These are phyloP conservation scores for Helicolenus hilgendorfi DNA, from an alignment of 2,797 vertebrate genomes.

Conservation along the genomic window DNA sequence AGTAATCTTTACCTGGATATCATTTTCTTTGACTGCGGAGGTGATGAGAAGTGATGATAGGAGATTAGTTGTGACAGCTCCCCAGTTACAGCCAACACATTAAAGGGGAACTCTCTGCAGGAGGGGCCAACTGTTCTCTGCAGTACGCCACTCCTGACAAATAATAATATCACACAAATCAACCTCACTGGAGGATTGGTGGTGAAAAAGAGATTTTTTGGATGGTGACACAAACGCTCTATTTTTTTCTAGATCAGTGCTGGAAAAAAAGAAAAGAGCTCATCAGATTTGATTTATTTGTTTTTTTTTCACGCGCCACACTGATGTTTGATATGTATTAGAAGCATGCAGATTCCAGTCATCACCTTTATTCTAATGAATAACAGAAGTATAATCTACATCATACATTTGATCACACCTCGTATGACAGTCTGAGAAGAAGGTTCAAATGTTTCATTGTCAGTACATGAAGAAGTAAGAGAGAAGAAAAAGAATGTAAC, in stretches of 20 bases:
- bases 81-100: slow-evolving; percentile 54
- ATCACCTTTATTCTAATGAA: not conserved
- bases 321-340: not conserved
- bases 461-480: not conserved
- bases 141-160: slow-evolving; percentile 23
- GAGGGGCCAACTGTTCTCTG: slow-evolving; percentile 30
- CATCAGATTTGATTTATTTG: not conserved
- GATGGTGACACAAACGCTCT: slow-evolving; percentile 7
- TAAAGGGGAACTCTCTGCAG: slow-evolving; percentile 39
- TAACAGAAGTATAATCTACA: slow-evolving; percentile 4
- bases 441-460: slow-evolving; percentile 3
- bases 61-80: slow-evolving; percentile 80
- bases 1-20: slow-evolving; percentile 74
- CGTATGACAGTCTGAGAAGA: not conserved
- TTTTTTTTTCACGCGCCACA: not conserved
- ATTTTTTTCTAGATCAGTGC: not conserved
- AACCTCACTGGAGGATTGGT: slow-evolving; percentile 5
- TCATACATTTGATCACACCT: slow-evolving; percentile 11
- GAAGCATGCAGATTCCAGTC: slow-evolving; percentile 1
- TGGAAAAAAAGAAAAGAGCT: not conserved
- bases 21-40: slow-evolving; percentile 71
- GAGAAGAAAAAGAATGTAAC: not conserved
- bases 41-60: slow-evolving; percentile 72
- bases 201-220: not conserved
- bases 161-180: slow-evolving; percentile 50